phyloP scores from a whole-genome alignment of 2,797 vertebrate species.

The Dendrocincla tyrannina region DNA sequence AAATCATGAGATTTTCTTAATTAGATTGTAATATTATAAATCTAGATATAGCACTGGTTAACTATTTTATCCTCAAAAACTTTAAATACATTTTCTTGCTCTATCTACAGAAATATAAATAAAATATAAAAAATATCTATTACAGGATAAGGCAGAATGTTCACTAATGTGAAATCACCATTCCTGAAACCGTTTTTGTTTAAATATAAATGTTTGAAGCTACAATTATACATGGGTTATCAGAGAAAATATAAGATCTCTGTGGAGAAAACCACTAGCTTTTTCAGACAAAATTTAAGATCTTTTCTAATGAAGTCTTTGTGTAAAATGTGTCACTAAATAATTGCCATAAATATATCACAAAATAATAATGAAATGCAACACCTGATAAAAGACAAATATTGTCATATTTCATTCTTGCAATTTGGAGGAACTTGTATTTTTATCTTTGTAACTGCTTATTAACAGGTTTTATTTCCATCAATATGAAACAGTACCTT shows the following conservation, averaged over 20 bases:
- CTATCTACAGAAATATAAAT: neutral
- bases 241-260: slow-evolving; percentile 35
- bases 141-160: slow-evolving; percentile 38
- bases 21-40: neutral
- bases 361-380: slow-evolving; percentile 57
- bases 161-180: slow-evolving; percentile 37
- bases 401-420: slow-evolving; percentile 12
- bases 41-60: neutral
- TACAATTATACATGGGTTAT: slow-evolving; percentile 41
- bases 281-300: slow-evolving; percentile 57
- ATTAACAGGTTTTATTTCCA: neutral
- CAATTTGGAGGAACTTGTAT: neutral
- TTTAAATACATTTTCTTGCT: neutral
- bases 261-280: slow-evolving; percentile 38
- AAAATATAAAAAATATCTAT: neutral
- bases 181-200: slow-evolving; percentile 28
- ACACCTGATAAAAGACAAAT: slow-evolving; percentile 51
- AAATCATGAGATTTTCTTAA: neutral
- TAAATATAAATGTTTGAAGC: slow-evolving; percentile 57
- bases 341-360: slow-evolving; percentile 64
- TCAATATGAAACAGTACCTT: neutral
- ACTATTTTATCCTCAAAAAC: neutral
- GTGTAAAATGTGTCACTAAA: slow-evolving; percentile 63
- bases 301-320: slow-evolving; percentile 52
- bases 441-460: slow-evolving; percentile 6